Conservation (phyloP, 2,113 vertebrate species). For the Pteropus alecto region DNA sequence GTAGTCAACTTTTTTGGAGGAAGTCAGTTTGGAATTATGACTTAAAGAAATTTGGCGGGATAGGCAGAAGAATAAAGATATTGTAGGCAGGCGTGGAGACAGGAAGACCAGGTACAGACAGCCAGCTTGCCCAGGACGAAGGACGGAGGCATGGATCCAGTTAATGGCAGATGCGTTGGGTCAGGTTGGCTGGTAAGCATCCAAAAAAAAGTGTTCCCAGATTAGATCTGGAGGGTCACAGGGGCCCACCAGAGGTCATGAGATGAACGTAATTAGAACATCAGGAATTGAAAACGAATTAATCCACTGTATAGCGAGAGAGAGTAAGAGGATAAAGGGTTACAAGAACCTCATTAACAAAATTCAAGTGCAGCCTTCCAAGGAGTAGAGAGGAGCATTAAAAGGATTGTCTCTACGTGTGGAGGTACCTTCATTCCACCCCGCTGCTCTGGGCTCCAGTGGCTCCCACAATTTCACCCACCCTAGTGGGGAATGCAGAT, state of each 20-base stretch:
- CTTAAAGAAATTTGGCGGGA: not conserved
- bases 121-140: not conserved
- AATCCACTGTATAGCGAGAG: not conserved
- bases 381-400: not conserved
- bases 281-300: not conserved
- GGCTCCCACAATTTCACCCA: not conserved
- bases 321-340: not conserved
- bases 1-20: not conserved
- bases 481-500: not conserved
- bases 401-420: not conserved
- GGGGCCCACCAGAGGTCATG: not conserved
- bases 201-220: not conserved
- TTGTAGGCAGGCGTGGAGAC: not conserved
- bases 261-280: not conserved
- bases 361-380: not conserved
- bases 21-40: not conserved
- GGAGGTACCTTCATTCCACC: not conserved
- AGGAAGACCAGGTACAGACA: not conserved
- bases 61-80: not conserved
- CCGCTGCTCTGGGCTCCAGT: not conserved
- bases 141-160: not conserved
- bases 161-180: not conserved
- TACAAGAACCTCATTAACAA: not conserved
- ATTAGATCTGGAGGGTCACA: not conserved
- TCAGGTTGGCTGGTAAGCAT: not conserved